Conservation (phyloP, 2,113 vertebrate genomes). For the Tylochromis polylepis region DNA sequence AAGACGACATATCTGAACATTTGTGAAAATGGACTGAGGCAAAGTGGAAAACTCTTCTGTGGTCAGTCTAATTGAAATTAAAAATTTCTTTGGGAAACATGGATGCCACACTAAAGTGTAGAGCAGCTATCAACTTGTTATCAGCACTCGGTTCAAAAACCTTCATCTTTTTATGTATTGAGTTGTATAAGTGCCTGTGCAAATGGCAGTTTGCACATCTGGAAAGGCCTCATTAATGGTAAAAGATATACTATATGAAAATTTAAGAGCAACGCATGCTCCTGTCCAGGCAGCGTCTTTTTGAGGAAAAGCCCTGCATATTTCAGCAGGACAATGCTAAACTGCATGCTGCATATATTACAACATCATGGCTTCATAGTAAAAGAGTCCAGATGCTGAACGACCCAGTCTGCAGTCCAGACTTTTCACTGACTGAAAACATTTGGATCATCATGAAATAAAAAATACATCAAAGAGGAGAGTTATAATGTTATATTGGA, state of each 20-base stretch:
- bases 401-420: not conserved
- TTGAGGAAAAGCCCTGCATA: no score
- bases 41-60: not conserved
- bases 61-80: not conserved
- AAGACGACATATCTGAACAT: not conserved
- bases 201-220: not conserved
- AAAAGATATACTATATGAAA: not conserved
- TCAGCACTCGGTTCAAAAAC: not conserved
- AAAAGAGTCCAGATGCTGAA: not conserved
- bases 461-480: not conserved
- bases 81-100: not conserved
- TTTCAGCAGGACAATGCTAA: not conserved
- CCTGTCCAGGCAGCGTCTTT: no score
- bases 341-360: not conserved
- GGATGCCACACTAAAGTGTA: not conserved
- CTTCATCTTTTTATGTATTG: not conserved
- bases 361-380: not conserved
- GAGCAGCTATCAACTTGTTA: not conserved
- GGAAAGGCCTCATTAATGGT: not conserved
- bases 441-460: not conserved
- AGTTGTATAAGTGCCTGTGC: not conserved
- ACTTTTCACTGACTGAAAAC: not conserved
- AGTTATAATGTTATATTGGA: not conserved
- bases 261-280: not conserved
- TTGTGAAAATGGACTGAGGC: not conserved